Evolutionary conservation across 2,888 invertebrate genomes (phyloP).

Genomic region (Sinohyriopsis cumingii): DNA sequence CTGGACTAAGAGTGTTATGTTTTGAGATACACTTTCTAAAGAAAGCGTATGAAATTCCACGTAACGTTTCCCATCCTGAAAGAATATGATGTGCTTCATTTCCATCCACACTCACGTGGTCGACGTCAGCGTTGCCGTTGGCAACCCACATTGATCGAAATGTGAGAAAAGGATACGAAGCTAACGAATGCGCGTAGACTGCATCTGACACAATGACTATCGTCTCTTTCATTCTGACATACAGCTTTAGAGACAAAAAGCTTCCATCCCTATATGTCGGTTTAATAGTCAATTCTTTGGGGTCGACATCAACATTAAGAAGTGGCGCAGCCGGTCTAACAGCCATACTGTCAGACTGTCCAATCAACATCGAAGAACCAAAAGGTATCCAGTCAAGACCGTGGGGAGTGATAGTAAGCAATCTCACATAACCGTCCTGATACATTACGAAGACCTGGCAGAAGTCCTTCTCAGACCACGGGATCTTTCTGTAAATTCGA

Average conservation of each 20-base stretch:
- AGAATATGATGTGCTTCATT: slow-evolving; percentile 23
- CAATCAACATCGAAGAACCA: slow-evolving; percentile 52
- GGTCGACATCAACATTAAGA: slow-evolving; percentile 35
- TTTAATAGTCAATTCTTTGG: slow-evolving; percentile 25
- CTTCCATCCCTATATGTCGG: slow-evolving; percentile 37
- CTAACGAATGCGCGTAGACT: slow-evolving; percentile 2
- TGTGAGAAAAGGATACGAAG: slow-evolving; percentile 36
- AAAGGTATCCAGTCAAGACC: slow-evolving; percentile 58
- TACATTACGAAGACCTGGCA: slow-evolving; percentile 54
- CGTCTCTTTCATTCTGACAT: slow-evolving; percentile 16
- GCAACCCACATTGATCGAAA: slow-evolving; percentile 48
- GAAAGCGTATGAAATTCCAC: slow-evolving; percentile 39
- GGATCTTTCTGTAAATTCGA: slow-evolving; percentile 38
- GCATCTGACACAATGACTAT: slow-evolving; percentile 16
- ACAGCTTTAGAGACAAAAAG: slow-evolving; percentile 13
- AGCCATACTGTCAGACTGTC: slow-evolving; percentile 34
- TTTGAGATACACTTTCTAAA: slow-evolving; percentile 43
- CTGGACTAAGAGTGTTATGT: slow-evolving; percentile 48
- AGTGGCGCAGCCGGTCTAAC: slow-evolving; percentile 44
- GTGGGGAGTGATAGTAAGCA: slow-evolving; percentile 46
- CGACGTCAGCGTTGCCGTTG: slow-evolving; percentile 46
- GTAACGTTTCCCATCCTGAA: slow-evolving; percentile 29
- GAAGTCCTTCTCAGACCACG: slow-evolving; percentile 38
- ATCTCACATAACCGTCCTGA: slow-evolving; percentile 51
- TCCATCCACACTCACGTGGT: slow-evolving; percentile 37